Conservation (phyloP, 1,140 invertebrate species). For the Drosophila leontia region DNA sequence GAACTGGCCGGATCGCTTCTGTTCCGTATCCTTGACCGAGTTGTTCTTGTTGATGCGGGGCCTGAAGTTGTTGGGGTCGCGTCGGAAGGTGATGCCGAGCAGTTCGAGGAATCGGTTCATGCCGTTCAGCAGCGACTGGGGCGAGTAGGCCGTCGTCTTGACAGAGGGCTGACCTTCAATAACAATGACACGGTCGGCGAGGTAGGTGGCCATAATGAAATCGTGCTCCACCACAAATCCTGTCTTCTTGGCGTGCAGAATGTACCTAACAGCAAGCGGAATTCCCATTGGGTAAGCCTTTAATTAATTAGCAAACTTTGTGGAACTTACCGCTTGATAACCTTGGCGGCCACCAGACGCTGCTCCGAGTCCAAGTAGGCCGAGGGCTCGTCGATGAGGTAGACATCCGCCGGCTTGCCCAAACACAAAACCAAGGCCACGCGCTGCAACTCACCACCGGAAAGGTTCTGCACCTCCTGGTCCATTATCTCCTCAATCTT, state of each 20-base stretch:
- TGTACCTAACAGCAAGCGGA: slow-evolving; percentile 90
- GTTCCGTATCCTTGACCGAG: slow-evolving; percentile 99
- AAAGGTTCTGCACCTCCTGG: slow-evolving; percentile 99
- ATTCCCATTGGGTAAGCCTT: neutral
- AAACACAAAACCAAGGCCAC: slow-evolving; percentile 98
- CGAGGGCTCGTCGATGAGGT: slow-evolving; percentile 99
- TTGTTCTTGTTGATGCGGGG: slow-evolving; percentile 99
- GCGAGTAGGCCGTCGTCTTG: slow-evolving; percentile 94
- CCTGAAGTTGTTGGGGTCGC: slow-evolving; percentile 99
- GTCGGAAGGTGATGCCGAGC: slow-evolving; percentile 98
- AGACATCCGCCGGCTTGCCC: slow-evolving; percentile 99
- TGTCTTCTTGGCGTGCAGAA: slow-evolving; percentile 99
- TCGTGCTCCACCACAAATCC: slow-evolving; percentile 99
- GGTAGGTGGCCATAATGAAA: slow-evolving; percentile 99
- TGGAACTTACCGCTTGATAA: slow-evolving; percentile 94
- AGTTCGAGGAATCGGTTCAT: slow-evolving; percentile 99
- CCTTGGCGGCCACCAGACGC: slow-evolving; percentile 99
- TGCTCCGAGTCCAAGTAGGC: slow-evolving; percentile 99
- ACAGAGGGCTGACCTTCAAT: slow-evolving; percentile 98
- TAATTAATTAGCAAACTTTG: neutral
- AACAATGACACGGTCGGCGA: slow-evolving; percentile 99
- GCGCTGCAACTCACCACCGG: slow-evolving; percentile 99
- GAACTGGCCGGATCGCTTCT: slow-evolving; percentile 98
- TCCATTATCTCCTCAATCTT: slow-evolving; percentile 99
- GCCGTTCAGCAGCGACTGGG: slow-evolving; percentile 97